Base-by-base conservation (phyloP, 2,797 vertebrate species). In the Enteromius trimaculatus region DNA sequence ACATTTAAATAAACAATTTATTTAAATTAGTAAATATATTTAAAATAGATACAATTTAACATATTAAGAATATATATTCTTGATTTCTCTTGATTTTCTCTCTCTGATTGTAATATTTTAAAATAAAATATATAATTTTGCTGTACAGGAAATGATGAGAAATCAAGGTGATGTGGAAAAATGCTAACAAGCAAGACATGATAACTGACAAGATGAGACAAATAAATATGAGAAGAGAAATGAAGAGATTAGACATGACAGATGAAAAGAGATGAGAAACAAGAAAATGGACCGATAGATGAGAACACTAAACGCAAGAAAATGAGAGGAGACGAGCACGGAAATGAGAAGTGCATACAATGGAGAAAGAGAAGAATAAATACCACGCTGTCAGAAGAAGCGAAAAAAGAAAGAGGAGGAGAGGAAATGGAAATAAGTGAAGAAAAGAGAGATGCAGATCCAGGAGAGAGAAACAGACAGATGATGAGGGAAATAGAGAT, bases 401-500 rank as follows among this genome's bases (percentile, higher is more conserved):
- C 42, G 31, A n/a, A 29, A 53, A 53, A 53, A 14, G 17, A 53
- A 74, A 31, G 29, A 31, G 10, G 29, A 74, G 5, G 26, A 74
- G 19, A 34, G 16, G 17, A 53, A 74, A 26, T 31, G 17, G 17
- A 74, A 71, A 34, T 21, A 62, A 53, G 71, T 0, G 26, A 49
- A 39, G 13, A 65, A 19, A 8, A 76, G 70, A 21, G 9, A 84
- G 60, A 68, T 58, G 72, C 17, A 80, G 47, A 51, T 13, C 37
- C n/a, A 70, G 8, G 1, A 53, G 8, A 68, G 58, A 44, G 23
- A 70, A 60, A 26, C 4, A 64, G 58, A 77, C 44, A 74, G 11
- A 80, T 58, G 19, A n/a, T 29, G 55, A 81, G 60, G 26, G 10
- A 72, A 71, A 84, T 29, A 26, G 53, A 65, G 68, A 78, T 51